Conservation (phyloP, 1,140 invertebrate species). For the Drosophila micromelanica region DNA sequence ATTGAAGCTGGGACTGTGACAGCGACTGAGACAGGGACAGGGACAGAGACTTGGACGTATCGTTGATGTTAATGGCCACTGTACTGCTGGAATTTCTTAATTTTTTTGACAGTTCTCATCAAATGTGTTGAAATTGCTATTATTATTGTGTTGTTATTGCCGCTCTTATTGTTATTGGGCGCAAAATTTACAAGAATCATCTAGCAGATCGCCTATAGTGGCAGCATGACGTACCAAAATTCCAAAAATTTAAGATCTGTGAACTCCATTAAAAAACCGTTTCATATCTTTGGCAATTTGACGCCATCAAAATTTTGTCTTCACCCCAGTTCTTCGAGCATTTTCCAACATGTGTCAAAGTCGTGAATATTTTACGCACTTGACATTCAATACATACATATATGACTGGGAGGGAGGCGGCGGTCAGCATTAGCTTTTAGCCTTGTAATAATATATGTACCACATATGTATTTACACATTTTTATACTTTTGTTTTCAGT, state of each 20-base stretch:
- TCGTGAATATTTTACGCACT: conserved; percentile 60
- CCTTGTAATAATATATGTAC: conserved; percentile 53
- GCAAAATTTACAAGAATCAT: conserved; percentile 73
- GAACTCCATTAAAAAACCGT: conserved; percentile 73
- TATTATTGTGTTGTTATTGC: conserved; percentile 42
- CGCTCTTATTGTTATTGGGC: conserved; percentile 48
- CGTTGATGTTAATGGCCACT: conserved; percentile 50
- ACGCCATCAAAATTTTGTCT: conserved; percentile 58
- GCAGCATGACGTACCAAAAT: conserved; percentile 60
- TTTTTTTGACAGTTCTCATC: conserved; percentile 81
- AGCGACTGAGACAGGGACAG: conserved; percentile 2
- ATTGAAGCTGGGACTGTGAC: neutral
- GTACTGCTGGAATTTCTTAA: conserved; percentile 75
- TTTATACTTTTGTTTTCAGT: neutral
- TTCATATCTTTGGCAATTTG: conserved; percentile 60
- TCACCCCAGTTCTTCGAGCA: conserved; percentile 36
- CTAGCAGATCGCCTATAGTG: conserved; percentile 49
- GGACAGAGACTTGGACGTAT: conserved; percentile 7
- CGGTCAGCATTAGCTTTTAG: conserved; percentile 25
- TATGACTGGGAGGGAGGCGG: conserved; percentile 4
- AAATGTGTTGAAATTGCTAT: conserved; percentile 80
- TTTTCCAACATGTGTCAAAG: conserved; percentile 59
- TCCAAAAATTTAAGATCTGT: conserved; percentile 60
- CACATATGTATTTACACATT: conserved; percentile 12
- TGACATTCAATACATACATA: conserved; percentile 52